Evolutionary conservation across 2,888 invertebrate species (phyloP).

Genomic region (Dynastes grantii): DNA sequence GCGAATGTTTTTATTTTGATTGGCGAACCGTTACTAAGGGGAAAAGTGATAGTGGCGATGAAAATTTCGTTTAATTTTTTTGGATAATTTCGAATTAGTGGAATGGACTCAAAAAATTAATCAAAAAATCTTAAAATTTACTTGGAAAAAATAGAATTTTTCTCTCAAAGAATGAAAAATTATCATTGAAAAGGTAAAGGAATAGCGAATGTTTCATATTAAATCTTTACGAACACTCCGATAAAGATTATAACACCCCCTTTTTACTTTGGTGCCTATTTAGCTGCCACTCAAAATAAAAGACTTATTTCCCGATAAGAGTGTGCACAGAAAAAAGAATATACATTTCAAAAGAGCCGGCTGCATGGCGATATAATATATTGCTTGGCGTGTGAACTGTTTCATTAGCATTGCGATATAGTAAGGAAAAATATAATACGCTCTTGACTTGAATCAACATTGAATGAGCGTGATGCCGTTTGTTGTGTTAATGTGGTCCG

Average conservation of each 20-base stretch:
- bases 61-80: neutral
- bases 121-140: too few species aligned
- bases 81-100: too few species aligned
- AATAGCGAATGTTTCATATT: too few species aligned
- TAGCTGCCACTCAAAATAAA: conserved; percentile 17
- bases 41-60: conserved; percentile 14
- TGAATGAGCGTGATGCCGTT: conserved; percentile 45
- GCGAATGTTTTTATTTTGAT: conserved; percentile 17
- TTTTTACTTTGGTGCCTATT: conserved; percentile 20
- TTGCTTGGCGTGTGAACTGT: conserved; percentile 58
- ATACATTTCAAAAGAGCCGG: conserved; percentile 53
- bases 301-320: conserved; percentile 47
- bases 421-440: conserved; percentile 51
- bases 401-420: conserved; percentile 59
- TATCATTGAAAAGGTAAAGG: neutral
- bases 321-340: conserved; percentile 42
- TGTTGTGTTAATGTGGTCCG: conserved; percentile 56
- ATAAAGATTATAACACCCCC: conserved; percentile 42
- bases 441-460: conserved; percentile 57
- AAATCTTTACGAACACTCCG: neutral
- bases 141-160: too few species aligned
- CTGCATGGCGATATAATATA: conserved; percentile 51
- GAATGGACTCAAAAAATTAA: too few species aligned
- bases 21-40: neutral
- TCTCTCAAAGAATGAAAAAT: too few species aligned